Percentiles rank a stretch among this genome's conserved stretches.
Evolutionary conservation across 2,888 invertebrate genomes (phyloP).

Genomic region (Acleris cristana): DNA sequence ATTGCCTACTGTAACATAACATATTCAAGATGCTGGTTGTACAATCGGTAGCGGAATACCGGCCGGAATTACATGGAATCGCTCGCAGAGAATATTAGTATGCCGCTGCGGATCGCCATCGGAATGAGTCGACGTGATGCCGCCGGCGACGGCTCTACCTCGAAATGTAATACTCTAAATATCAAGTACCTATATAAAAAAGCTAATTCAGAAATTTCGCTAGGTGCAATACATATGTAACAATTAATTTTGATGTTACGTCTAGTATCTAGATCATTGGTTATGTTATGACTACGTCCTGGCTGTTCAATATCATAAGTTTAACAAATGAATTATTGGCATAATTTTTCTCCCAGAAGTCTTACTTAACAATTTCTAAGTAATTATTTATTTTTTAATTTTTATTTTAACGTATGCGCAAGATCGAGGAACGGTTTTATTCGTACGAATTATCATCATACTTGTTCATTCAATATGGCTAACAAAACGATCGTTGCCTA

Average conservation of each 20-base stretch:
- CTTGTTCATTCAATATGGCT: too few relatives aligned
- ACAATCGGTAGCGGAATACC: constrained; percentile 67
- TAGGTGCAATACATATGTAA: not conserved
- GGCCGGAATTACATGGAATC: constrained; percentile 74
- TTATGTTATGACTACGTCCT: too few relatives aligned
- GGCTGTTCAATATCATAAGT: too few relatives aligned
- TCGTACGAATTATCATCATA: too few relatives aligned
- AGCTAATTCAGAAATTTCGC: constrained; percentile 20
- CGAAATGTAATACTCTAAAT: constrained; percentile 70
- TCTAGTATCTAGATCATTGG: too few relatives aligned
- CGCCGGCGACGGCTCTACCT: constrained; percentile 60
- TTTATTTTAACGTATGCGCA: too few relatives aligned
- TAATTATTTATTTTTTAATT: too few relatives aligned
- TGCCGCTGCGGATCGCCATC: constrained; percentile 71
- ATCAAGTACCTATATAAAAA: constrained; percentile 45
- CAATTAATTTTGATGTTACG: not conserved
- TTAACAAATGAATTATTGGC: too few relatives aligned
- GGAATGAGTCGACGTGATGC: constrained; percentile 80
- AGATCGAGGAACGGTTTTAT: too few relatives aligned
- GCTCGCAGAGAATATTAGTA: constrained; percentile 78
- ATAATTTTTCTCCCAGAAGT: too few relatives aligned
- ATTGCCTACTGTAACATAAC: constrained; percentile 56
- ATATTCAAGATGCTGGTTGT: constrained; percentile 77
- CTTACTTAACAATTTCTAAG: too few relatives aligned
- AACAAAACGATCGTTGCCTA: constrained; percentile 8